Base-by-base conservation (phyloP, 2,888 invertebrate genomes). In the Gisinianus flammeolus region DNA sequence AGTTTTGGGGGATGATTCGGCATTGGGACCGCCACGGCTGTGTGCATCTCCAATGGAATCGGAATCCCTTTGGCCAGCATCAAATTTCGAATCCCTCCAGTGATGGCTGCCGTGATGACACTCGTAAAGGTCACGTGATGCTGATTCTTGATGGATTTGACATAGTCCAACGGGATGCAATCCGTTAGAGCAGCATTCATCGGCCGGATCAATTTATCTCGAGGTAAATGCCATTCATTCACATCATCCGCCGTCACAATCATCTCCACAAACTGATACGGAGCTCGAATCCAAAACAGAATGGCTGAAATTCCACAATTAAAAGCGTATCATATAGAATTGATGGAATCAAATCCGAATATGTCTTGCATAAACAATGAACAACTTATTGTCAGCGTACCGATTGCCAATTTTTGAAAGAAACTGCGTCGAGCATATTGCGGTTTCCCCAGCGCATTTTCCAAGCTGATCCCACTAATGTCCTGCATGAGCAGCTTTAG, bases 201-300 rank as follows among this genome's bases (percentile, higher is more conserved):
- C 16, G 79, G 78, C 8, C 76, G 69, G 6, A 24, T 28, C 62
- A 76, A 28, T 26, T 78, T 28, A 4, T 79, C 77, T 31, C n/a
- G 52, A 0, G 78, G 71, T 35, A 78, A 62, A 26, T 81, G 81
- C 79, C 79, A 81, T 4, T 73, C 24, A 52, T 81, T 81, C 16
- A 66, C 69, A 68, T 81, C 81, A 19, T 77, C 54, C 2, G 77
- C 79, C 19, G 58, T 70, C 8, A 74, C 66, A 2, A 79, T 4
- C 77, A 79, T 77, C 54, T 81, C 69, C 22, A 78, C 62, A n/a
- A 81, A 77, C 24, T 81, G 76, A 35, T 81, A 81, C 3, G 81
- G 81, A 6, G 75, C 75, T 30, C 74, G 73, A 22, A 78, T 73
- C 79, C 80, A 81, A 44, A 79, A 81, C 4, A 79, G 26, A 31